Evolutionary conservation across 2,888 invertebrate genomes (phyloP).

Genomic region (Phaedon cochleariae): DNA sequence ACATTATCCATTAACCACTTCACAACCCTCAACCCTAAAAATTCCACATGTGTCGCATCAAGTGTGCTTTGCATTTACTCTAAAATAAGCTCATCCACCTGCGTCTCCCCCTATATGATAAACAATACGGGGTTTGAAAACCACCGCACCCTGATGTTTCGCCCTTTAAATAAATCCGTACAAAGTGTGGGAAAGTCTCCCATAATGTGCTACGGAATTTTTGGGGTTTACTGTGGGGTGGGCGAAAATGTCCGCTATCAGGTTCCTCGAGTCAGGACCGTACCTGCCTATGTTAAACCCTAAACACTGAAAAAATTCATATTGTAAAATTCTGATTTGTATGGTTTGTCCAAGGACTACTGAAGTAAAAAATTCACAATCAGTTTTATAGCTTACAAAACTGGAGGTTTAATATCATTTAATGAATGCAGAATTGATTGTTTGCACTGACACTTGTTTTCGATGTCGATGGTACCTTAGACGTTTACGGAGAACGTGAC

Average conservation of each 20-base stretch:
- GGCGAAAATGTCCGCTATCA: constrained; percentile 19
- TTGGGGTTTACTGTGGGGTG: constrained; percentile 20
- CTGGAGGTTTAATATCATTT: no score
- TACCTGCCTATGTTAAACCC: neutral
- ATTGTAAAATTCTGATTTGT: no score
- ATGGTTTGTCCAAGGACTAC: no score
- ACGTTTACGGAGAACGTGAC: no score
- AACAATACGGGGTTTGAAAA: constrained; percentile 32
- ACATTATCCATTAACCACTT: constrained; percentile 19
- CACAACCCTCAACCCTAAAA: constrained; percentile 14
- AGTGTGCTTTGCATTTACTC: constrained; percentile 30
- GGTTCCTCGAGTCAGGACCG: constrained; percentile 26
- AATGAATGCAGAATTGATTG: no score
- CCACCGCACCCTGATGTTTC: constrained; percentile 33
- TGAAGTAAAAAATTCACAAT: no score
- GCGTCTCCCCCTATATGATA: constrained; percentile 29
- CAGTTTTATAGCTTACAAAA: no score
- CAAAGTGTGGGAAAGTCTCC: constrained; percentile 40
- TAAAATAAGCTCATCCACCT: constrained; percentile 37
- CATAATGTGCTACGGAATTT: constrained; percentile 37
- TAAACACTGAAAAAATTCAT: no score
- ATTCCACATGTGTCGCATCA: constrained; percentile 36
- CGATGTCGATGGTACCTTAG: no score
- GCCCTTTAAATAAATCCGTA: constrained; percentile 26
- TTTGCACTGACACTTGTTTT: no score